Evolutionary conservation across 2,113 vertebrate genomes (phyloP), one percentile per base, ranked within the genome.

Genomic region (Coregonus clupeaformis): DNA sequence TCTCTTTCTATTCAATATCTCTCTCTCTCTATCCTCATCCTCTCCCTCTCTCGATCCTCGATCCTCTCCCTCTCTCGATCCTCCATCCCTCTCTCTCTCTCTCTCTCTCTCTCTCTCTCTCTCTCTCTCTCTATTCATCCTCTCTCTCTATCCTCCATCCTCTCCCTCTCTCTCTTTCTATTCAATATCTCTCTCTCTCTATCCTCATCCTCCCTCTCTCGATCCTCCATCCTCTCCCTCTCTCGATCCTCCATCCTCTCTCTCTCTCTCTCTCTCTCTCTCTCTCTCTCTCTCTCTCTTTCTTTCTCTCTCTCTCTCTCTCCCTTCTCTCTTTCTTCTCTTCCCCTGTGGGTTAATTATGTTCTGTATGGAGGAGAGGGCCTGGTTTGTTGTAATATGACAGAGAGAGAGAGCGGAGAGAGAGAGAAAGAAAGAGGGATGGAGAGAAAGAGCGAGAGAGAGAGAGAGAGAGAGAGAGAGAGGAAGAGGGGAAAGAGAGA

Each of bases 281-380:
- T 52, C 52, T 32, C 74, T 71, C 75, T 24, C 9, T 59, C 12
- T 9, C 22, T 25, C 9, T 22, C 11, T 62, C 59, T 12, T 3
- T 11, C 3, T 9, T 3, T 22, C 1, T 62, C 59, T 24, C 52
- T 57, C 16, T n/a, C 7, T 62, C 24, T 25, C 16, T n/a, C 16
- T 14, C 11, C 42, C 24, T 30, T 25, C n/a, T 77, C 36, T 62
- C 45, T 76, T 52, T 79, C 74, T 71, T 73, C 25, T 79, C 80
- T 75, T 89, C 87, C 89, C 90, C 80, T 64, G 87, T 91, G 89
- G 83, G 80, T 87, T 91, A 82, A 91, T 91, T 91, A 91, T 73
- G 81, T 68, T 74, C 63, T 71, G 71, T 81, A 83, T 66, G 27
- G 60, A 83, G 86, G 83, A 74, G 71, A 86, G 79, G 76, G 75